A percentile compares a stretch with the other conserved stretches of the same genome.
Evolutionary conservation across 2,797 vertebrate genomes (phyloP).

Genomic region (Silurus lanzhouensis): DNA sequence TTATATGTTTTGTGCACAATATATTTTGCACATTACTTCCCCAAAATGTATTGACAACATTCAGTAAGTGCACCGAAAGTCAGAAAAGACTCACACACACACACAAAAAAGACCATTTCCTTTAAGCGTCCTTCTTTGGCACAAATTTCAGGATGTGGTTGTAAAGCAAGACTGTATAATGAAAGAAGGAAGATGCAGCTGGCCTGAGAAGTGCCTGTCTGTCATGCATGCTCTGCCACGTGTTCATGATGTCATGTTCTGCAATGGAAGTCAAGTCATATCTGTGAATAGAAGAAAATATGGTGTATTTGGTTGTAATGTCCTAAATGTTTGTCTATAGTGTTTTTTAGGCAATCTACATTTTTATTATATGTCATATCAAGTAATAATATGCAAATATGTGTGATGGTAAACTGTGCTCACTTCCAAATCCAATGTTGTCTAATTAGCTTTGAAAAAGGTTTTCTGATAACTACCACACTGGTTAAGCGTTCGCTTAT

Average conservation of each 20-base stretch:
- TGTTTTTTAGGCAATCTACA: not conserved
- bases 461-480: not conserved
- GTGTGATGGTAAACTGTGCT: not conserved
- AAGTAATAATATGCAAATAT: not conserved
- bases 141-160: conserved; percentile 31
- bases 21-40: too few relatives aligned
- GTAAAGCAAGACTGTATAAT: not conserved
- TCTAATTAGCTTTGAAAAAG: not conserved
- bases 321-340: not conserved
- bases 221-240: not conserved
- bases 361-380: not conserved
- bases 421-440: not conserved
- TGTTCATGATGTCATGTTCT: not conserved
- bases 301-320: not conserved
- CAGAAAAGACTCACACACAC: not conserved
- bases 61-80: not conserved
- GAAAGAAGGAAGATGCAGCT: not conserved
- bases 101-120: not conserved
- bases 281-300: not conserved
- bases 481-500: not conserved
- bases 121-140: not conserved
- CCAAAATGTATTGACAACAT: not conserved
- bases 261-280: not conserved
- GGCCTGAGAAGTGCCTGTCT: not conserved
- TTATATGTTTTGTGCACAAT: too few relatives aligned